Evolutionary conservation across 2,888 invertebrate species (phyloP).

Genomic region (Exephanes ischioxanthus): DNA sequence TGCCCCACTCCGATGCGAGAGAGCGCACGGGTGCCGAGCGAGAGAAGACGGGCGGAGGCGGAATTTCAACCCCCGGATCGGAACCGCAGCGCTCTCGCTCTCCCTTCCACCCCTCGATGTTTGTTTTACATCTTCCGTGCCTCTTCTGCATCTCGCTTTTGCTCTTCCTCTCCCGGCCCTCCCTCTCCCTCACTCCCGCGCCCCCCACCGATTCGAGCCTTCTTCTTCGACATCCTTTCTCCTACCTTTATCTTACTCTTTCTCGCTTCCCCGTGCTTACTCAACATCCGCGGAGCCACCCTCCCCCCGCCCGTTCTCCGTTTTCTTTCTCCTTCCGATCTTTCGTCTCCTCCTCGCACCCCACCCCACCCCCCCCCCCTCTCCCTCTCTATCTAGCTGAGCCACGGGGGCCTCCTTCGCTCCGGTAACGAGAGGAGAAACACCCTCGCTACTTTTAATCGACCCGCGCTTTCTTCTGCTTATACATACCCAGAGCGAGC

Average conservation of each 20-base stretch:
- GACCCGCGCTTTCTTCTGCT: constrained; percentile 85
- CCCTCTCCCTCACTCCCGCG: constrained; percentile 35
- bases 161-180: constrained; percentile 55
- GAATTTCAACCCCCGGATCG: constrained; percentile 74
- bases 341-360: constrained; percentile 61
- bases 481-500: constrained; percentile 83
- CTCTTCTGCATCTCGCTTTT: constrained; percentile 68
- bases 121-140: constrained; percentile 71
- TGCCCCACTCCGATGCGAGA: constrained; percentile 25
- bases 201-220: constrained; percentile 52
- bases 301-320: constrained; percentile 59
- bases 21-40: constrained; percentile 14
- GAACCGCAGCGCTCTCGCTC: constrained; percentile 72
- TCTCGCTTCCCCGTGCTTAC: constrained; percentile 71
- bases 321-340: constrained; percentile 70
- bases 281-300: constrained; percentile 62
- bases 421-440: constrained; percentile 85
- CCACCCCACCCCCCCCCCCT: constrained; percentile 26
- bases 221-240: constrained; percentile 63
- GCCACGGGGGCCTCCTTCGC: constrained; percentile 72
- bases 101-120: constrained; percentile 69
- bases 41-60: constrained; percentile 37
- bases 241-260: constrained; percentile 56
- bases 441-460: constrained; percentile 85
- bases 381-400: constrained; percentile 49